phyloP scores from a whole-genome alignment of 2,888 invertebrate genomes.

The Erebia ligea region DNA sequence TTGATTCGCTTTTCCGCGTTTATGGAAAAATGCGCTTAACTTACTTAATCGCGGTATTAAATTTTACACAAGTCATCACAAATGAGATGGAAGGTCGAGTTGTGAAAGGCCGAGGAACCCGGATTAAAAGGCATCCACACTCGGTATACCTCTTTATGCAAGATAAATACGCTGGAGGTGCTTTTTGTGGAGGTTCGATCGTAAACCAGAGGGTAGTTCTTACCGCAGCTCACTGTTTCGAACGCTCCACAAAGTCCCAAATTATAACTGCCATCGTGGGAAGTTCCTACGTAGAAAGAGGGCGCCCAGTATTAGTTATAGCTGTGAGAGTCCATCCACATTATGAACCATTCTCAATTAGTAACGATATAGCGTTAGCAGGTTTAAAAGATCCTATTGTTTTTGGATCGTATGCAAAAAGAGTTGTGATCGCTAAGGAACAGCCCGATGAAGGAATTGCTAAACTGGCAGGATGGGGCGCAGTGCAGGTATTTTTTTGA shows the following conservation, averaged over 20 bases:
- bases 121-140: constrained; percentile 23
- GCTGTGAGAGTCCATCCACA: constrained; percentile 17
- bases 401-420: constrained; percentile 20
- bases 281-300: background rate
- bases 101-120: constrained; percentile 1
- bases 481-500: constrained; percentile 25
- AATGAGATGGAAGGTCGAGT: constrained; percentile 22
- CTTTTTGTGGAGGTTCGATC: constrained; percentile 53
- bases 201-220: constrained; percentile 49
- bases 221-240: constrained; percentile 52
- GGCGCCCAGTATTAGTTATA: background rate
- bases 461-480: constrained; percentile 36
- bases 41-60: constrained; percentile 10
- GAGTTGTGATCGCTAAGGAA: constrained; percentile 17
- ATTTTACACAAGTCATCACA: constrained; percentile 1
- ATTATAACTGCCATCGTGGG: constrained; percentile 16
- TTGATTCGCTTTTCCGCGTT: background rate
- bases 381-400: constrained; percentile 14
- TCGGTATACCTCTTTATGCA: constrained; percentile 21
- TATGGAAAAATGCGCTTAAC: constrained; percentile 13
- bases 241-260: background rate
- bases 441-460: background rate
- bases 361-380: constrained; percentile 29
- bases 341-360: constrained; percentile 13
- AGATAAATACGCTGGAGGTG: background rate